Base-by-base conservation (phyloP, 2,888 invertebrate genomes). In the Trichopoda pennipes region DNA sequence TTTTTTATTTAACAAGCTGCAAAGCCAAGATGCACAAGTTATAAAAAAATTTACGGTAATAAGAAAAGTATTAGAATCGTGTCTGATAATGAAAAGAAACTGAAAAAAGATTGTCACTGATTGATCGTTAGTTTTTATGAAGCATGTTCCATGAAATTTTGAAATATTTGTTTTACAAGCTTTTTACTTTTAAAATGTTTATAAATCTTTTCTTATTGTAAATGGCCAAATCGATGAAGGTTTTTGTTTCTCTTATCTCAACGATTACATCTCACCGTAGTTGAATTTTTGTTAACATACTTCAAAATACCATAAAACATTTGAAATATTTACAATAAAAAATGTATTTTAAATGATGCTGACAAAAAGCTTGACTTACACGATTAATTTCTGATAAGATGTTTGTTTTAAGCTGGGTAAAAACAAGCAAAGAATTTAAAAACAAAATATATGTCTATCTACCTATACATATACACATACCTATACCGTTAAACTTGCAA, bases 321-420 rank as follows among this genome's bases (percentile, higher is more conserved):
- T 38, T 64, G 58, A 80, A 60, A 58, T 7, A 66, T 74, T 42
- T 66, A 70, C 63, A 77, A 66, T 28, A 74, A 51, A 53, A 49
- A 55, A 38, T 9, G 14, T 49, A 64, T 64, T 85, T 87, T 88
- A 89, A 90, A 86, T 87, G 88, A 88, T 85, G 89, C 88, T 90
- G 89, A 90, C 90, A 89, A 90, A 87, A 86, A 89, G 87, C 88
- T 89, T 88, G 88, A 88, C 89, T 88, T 88, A 88, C 88, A 87
- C 89, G 89, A 89, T 89, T 89, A 89, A 89, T 89, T 88, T 88
- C 86, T 87, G 90, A 89, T 88, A 90, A 89, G 87, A 88, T 86
- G 49, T 60, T 69, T 19, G 9, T 21, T 68, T 56, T 64, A 4
- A 28, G 6, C 2, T 14, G 58, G 12, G 17, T 21, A 28, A 16